phyloP scores from a whole-genome alignment of 2,888 invertebrate species.

The Eubasilissa splendida region DNA sequence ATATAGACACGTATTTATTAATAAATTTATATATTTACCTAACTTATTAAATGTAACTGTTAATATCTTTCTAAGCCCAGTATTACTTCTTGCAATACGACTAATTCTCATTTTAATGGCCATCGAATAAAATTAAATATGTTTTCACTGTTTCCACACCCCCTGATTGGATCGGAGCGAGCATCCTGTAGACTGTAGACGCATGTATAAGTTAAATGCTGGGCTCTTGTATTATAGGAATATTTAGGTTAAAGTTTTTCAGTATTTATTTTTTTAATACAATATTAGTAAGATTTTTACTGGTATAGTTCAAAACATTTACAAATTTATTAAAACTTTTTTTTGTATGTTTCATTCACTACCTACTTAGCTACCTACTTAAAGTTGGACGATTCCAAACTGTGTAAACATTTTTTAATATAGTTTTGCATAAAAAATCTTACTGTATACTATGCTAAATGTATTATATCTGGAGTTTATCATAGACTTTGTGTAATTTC shows the following conservation, averaged over 20 bases:
- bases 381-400: too few species aligned
- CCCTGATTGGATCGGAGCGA: conserved; percentile 1
- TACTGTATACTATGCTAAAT: conserved; percentile 43
- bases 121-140: conserved; percentile 35
- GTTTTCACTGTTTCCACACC: not conserved
- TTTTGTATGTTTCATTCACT: not conserved
- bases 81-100: conserved; percentile 37
- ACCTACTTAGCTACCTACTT: too few species aligned
- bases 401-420: not conserved
- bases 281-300: conserved; percentile 41
- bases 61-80: conserved; percentile 51
- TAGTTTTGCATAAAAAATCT: conserved; percentile 1
- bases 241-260: conserved; percentile 35
- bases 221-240: conserved; percentile 35
- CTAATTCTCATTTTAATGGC: conserved; percentile 21
- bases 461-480: conserved; percentile 44
- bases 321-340: conserved; percentile 14
- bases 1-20: conserved; percentile 64
- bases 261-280: conserved; percentile 40
- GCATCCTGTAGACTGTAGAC: conserved; percentile 12
- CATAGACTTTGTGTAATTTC: conserved; percentile 38
- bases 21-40: conserved; percentile 45
- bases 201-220: conserved; percentile 15
- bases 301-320: conserved; percentile 21
- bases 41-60: conserved; percentile 51